Evolutionary conservation across 2,113 vertebrate species (phyloP).

Genomic region (Anoplopoma fimbria): DNA sequence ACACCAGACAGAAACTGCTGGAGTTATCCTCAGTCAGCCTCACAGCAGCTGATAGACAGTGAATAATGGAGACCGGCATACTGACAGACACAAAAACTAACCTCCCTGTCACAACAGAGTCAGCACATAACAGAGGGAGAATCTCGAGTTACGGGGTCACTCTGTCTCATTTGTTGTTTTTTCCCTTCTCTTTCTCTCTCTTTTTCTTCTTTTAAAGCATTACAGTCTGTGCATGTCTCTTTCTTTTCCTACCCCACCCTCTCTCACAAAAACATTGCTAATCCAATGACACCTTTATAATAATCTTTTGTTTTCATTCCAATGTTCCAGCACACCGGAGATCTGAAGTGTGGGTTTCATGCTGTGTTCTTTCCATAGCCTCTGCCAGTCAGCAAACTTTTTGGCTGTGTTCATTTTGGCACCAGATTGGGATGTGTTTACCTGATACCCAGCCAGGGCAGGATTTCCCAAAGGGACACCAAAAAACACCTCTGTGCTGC

Average conservation of each 20-base stretch:
- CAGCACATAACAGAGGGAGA: conserved; percentile 34
- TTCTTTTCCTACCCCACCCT: neutral
- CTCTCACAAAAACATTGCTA: conserved; percentile 33
- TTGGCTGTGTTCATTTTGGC: conserved; percentile 63
- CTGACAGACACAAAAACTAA: conserved; percentile 27
- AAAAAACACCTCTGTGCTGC: conserved; percentile 28
- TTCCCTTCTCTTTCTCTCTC: neutral
- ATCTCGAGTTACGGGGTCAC: conserved; percentile 51
- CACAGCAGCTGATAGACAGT: conserved; percentile 58
- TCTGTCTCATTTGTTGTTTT: conserved; percentile 42
- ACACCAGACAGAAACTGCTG: conserved; percentile 52
- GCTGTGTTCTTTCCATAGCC: conserved; percentile 62
- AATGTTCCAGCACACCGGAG: conserved; percentile 44
- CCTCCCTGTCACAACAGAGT: conserved; percentile 49
- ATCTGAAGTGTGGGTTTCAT: conserved; percentile 56
- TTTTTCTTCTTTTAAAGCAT: conserved; percentile 7
- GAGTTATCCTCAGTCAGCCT: conserved; percentile 50
- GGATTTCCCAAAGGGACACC: conserved; percentile 48
- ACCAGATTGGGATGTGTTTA: conserved; percentile 50
- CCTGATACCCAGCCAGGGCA: conserved; percentile 49
- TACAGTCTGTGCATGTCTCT: neutral
- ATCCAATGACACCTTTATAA: conserved; percentile 45
- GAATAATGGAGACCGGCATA: conserved; percentile 54
- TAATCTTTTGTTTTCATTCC: conserved; percentile 55
- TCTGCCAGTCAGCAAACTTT: conserved; percentile 64